Percentiles rank a stretch among this genome's conserved stretches.
Conservation (phyloP, 2,888 invertebrate species). For the Trichogramma dendrolimi region DNA sequence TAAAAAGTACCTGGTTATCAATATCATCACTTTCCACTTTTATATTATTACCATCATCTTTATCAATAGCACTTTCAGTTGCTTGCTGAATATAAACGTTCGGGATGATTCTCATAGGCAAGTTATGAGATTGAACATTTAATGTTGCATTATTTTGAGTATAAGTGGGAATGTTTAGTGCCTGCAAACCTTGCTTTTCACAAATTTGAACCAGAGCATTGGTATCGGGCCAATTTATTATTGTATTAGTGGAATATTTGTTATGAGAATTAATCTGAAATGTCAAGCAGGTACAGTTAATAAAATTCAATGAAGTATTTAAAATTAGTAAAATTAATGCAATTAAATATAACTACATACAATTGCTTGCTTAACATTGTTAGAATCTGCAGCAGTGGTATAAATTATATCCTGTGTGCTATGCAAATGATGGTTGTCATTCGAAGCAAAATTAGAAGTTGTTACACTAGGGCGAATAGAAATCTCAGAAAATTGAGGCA, state of each 20-base stretch:
- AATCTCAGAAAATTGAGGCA: conserved; percentile 48
- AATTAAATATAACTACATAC: conserved; percentile 26
- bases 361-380: conserved; percentile 40
- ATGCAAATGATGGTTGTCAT: conserved; percentile 35
- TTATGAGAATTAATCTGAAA: conserved; percentile 41
- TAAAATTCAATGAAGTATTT: conserved; percentile 4
- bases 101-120: conserved; percentile 45
- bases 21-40: conserved; percentile 31
- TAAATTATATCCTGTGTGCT: conserved; percentile 39
- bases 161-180: conserved; percentile 48
- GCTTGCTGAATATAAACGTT: conserved; percentile 43
- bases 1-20: neutral
- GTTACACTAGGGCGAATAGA: conserved; percentile 38
- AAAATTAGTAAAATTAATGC: neutral
- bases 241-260: conserved; percentile 41
- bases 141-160: conserved; percentile 45
- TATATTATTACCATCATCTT: conserved; percentile 33
- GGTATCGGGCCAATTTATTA: conserved; percentile 46
- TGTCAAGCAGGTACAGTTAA: conserved; percentile 1
- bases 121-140: conserved; percentile 40
- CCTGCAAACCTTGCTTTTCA: conserved; percentile 45
- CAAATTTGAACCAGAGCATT: conserved; percentile 46
- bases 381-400: conserved; percentile 38
- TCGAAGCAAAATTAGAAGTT: conserved; percentile 35
- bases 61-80: conserved; percentile 30